These are phyloP conservation scores for Nymphalis urticae DNA, from an alignment of 2,888 invertebrate species.

Conservation along the genomic window DNA sequence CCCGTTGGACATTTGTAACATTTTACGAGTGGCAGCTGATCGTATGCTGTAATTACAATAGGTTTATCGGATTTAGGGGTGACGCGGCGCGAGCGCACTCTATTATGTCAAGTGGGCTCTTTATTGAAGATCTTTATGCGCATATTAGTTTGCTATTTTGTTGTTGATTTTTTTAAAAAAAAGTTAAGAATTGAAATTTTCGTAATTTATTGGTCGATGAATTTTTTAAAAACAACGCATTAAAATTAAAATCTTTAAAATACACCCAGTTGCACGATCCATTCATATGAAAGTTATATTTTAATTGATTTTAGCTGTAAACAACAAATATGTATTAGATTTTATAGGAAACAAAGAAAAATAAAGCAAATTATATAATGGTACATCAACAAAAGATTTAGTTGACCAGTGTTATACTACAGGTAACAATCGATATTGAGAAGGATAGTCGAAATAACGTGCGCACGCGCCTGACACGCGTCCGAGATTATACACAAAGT, in stretches of 20 bases:
- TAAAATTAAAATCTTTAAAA: too few relatives aligned
- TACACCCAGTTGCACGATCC: too few relatives aligned
- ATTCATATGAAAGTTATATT: too few relatives aligned
- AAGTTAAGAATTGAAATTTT: too few relatives aligned
- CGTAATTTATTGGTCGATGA: too few relatives aligned
- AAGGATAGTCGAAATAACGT: conserved; percentile 1
- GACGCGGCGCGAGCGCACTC: conserved; percentile 57
- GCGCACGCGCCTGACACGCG: conserved; percentile 64
- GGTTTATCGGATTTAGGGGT: conserved; percentile 60
- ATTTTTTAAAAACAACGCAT: too few relatives aligned
- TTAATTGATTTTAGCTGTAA: too few relatives aligned
- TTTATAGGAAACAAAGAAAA: too few relatives aligned
- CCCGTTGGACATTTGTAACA: conserved; percentile 44
- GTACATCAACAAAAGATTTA: too few relatives aligned
- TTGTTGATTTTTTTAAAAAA: conserved; percentile 4
- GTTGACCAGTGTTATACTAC: neutral
- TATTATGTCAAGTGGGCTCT: conserved; percentile 73
- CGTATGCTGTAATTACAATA: conserved; percentile 59
- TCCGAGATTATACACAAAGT: conserved; percentile 45
- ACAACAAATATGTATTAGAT: too few relatives aligned
- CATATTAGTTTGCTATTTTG: conserved; percentile 62
- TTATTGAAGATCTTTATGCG: conserved; percentile 64
- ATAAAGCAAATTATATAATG: too few relatives aligned
- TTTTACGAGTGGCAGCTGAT: conserved; percentile 68
- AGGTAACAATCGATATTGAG: conserved; percentile 7